A percentile compares a stretch with the other conserved stretches of the same genome.
Conservation (phyloP, 1,140 invertebrate genomes). For the Adoxophyes honmai region DNA sequence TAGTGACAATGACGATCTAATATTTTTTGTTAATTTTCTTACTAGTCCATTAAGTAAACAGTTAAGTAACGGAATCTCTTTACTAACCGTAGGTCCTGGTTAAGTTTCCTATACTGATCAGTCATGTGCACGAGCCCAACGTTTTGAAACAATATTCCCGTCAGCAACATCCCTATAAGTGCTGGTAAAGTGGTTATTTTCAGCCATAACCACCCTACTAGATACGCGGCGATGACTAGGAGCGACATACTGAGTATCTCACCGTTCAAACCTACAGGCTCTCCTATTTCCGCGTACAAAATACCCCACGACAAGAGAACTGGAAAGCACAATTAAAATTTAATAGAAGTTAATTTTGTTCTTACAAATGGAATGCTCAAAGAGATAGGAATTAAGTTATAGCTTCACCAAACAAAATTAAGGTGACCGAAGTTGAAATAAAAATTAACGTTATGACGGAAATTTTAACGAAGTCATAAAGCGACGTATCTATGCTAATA, state of each 20-base stretch:
- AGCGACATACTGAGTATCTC: constrained; percentile 88
- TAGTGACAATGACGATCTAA: too few species aligned
- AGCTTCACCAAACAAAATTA: too few species aligned
- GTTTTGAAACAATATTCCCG: constrained; percentile 89
- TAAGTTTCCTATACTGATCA: constrained; percentile 80
- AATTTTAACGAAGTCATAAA: too few species aligned
- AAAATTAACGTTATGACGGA: too few species aligned
- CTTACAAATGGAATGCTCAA: constrained; percentile 50
- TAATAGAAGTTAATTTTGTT: not conserved
- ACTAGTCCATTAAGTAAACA: constrained; percentile 14
- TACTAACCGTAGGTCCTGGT: constrained; percentile 80
- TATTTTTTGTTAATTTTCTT: too few species aligned
- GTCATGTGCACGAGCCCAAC: constrained; percentile 84
- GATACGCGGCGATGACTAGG: constrained; percentile 86
- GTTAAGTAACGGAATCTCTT: not conserved
- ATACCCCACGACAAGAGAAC: constrained; percentile 87
- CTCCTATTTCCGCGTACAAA: constrained; percentile 83
- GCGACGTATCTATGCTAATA: too few species aligned
- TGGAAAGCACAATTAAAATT: constrained; percentile 32
- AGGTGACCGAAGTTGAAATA: too few species aligned
- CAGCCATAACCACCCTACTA: constrained; percentile 87
- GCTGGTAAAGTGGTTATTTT: constrained; percentile 87
- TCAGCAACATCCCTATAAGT: constrained; percentile 91
- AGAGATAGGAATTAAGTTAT: too few species aligned
- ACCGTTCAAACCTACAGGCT: constrained; percentile 84